These are phyloP conservation scores for Xylocampa areola DNA, from an alignment of 2,888 invertebrate species.

Conservation along the genomic window DNA sequence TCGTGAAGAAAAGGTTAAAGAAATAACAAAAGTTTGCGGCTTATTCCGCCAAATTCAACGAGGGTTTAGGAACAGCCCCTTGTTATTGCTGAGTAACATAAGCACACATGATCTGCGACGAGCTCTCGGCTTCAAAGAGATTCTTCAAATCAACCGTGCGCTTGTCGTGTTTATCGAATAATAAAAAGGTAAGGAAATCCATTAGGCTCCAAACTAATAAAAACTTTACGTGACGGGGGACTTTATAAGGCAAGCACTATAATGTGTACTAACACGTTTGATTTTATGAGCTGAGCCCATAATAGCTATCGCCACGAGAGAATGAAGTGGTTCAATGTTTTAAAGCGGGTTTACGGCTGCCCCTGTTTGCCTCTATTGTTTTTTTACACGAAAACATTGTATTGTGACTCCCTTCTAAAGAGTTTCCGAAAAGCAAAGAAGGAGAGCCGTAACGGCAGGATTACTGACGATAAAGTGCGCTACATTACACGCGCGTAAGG, in stretches of 20 bases:
- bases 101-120: conserved; percentile 59
- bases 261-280: conserved; percentile 61
- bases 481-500: conserved; percentile 76
- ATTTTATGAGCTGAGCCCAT: conserved; percentile 67
- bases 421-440: conserved; percentile 51
- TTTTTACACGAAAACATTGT: conserved; percentile 73
- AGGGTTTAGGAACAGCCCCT: conserved; percentile 52
- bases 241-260: conserved; percentile 51
- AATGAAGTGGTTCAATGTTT: conserved; percentile 74
- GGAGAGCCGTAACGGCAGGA: conserved; percentile 67
- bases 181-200: conserved; percentile 65
- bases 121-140: conserved; percentile 68
- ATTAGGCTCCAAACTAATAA: conserved; percentile 67
- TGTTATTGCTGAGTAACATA: conserved; percentile 58
- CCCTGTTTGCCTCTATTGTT: conserved; percentile 69
- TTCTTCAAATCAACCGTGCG: conserved; percentile 67
- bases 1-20: conserved; percentile 63
- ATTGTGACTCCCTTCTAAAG: conserved; percentile 43
- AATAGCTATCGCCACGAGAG: conserved; percentile 65
- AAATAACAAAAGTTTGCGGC: conserved; percentile 67
- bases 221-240: conserved; percentile 64
- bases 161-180: conserved; percentile 65
- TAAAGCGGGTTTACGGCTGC: conserved; percentile 66
- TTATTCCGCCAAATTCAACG: conserved; percentile 69
- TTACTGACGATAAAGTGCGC: conserved; percentile 79